These are phyloP conservation scores for Lepidochrysops patricia DNA, from an alignment of 2,888 invertebrate genomes.

Conservation along the genomic window DNA sequence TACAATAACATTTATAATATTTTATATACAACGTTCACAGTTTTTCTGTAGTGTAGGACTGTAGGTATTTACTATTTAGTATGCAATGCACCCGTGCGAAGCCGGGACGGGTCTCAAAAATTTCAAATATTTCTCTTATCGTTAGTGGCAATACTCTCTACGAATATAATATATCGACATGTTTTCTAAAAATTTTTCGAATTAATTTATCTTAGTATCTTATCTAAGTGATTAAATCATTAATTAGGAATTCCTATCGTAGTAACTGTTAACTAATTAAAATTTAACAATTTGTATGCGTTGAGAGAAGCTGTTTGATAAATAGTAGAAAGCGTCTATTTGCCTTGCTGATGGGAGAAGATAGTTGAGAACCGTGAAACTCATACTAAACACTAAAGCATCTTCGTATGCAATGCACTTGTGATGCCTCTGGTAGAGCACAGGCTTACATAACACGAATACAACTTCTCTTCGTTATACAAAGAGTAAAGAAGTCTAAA, in stretches of 20 bases:
- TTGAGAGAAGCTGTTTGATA: not conserved
- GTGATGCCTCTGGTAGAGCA: not conserved
- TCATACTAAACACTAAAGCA: not conserved
- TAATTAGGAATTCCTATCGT: not conserved
- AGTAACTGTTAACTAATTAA: not conserved
- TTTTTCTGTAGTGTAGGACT: too few species aligned
- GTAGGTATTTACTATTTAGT: too few species aligned
- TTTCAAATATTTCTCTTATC: too few species aligned
- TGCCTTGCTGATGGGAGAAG: not conserved
- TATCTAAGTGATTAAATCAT: not conserved
- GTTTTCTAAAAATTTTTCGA: too few species aligned
- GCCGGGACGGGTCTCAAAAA: too few species aligned
- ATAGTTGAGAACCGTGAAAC: not conserved
- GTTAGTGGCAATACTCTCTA: too few species aligned
- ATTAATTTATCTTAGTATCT: too few species aligned
- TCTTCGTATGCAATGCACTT: not conserved
- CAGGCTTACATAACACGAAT: not conserved
- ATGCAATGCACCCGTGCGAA: too few species aligned
- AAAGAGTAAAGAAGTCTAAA: not conserved
- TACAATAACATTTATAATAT: too few species aligned
- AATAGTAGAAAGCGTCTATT: not conserved
- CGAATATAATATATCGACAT: too few species aligned
- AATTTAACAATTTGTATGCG: not conserved
- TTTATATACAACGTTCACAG: too few species aligned
- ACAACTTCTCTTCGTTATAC: too few species aligned